Percentiles rank a stretch among this genome's conserved stretches.
Conservation (phyloP, 2,797 vertebrate genomes). For the Tadarida brasiliensis region DNA sequence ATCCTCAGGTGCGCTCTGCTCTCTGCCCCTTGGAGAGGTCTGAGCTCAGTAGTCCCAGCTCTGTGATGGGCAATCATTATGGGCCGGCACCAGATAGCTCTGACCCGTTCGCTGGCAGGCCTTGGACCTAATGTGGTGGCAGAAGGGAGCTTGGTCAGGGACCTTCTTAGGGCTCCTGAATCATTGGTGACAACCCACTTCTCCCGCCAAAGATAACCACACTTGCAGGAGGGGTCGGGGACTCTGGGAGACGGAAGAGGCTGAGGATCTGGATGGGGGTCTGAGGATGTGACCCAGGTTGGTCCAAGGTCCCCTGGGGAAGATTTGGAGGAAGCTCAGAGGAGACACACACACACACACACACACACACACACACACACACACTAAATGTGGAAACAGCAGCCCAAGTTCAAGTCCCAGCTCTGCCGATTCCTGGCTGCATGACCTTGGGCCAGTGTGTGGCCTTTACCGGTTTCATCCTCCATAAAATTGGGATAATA, state of each 20-base stretch:
- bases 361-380: not conserved
- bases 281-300: not conserved
- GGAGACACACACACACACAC: not conserved
- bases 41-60: not conserved
- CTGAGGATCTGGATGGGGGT: not conserved
- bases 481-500: not conserved
- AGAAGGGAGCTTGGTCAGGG: not conserved
- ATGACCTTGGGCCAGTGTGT: not conserved
- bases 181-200: not conserved
- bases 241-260: not conserved
- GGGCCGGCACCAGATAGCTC: not conserved
- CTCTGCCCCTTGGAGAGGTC: not conserved
- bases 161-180: not conserved
- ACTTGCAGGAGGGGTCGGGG: not conserved
- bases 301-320: not conserved
- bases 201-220: not conserved
- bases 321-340: not conserved
- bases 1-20: no score
- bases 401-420: not conserved
- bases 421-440: not conserved
- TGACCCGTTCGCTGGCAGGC: not conserved
- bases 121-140: not conserved
- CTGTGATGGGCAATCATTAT: not conserved
- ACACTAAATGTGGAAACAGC: not conserved
- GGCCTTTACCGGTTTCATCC: not conserved